Evolutionary conservation across 2,888 invertebrate species (phyloP), one percentile per base, ranked within the genome.

Genomic region (Macrosiphum euphorbiae): DNA sequence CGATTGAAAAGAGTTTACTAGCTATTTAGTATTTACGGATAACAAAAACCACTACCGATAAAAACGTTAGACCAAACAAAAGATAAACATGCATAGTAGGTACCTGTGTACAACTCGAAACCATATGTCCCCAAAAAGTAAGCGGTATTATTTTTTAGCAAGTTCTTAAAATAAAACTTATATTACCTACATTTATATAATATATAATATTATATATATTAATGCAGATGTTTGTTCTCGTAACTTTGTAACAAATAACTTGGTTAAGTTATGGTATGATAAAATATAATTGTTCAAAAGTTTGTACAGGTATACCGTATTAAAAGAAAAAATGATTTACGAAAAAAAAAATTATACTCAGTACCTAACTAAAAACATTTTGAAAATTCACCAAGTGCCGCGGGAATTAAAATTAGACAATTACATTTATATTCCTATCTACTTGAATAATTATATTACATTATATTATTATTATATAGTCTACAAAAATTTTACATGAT

Each of bases 281-380:
- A 88, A 88, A 88, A 88, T 52, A 78, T 78, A 78, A 78, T 78
- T 78, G 20, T 35, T 41, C 78, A 78, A 20, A 78, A 78, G 78
- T 78, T 78, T 35, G 20, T 78, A 78, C 20, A 41, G 35, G 35
- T 78, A 78, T 35, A 78, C 35, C 8, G 35, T 78, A 35, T 52
- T 52, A 88, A 35, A 35, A 35, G 50, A 87, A 87, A n/a, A 52
- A 88, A 52, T 20, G 24, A 35, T 47, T 44, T 44, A 85, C 44
- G 28, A 88, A 88, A 52, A 52, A 50, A 52, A n/a, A 50, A 78
- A 78, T 78, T 10, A 88, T 52, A 35, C 24, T 88, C 3, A n/a
- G 52, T 20, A 10, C 7, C 52, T 52, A 35, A 58, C 58, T 58
- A 58, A 58, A 88, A 88, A 88, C 26, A 88, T 88, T 24, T 52